These are phyloP conservation scores for Aurelia sp. DNA, from an alignment of 30 jellyfish, hydroid and myxozoan genomes.

Conservation along the genomic window DNA sequence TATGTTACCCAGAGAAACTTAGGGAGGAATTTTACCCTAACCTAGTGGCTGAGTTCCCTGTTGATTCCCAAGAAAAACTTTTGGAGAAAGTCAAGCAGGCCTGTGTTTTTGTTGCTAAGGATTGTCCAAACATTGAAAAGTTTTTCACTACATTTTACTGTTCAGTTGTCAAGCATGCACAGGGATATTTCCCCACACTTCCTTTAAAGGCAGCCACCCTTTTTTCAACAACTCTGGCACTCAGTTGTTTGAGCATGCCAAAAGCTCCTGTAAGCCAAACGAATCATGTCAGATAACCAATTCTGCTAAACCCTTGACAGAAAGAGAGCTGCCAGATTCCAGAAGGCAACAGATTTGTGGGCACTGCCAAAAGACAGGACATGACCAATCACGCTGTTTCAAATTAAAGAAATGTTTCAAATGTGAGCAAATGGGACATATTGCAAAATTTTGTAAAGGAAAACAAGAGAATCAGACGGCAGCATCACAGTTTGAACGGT, in stretches of 20 bases:
- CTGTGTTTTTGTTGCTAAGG: constrained; percentile 25
- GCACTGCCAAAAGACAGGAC: no score
- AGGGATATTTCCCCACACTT: constrained; percentile 1
- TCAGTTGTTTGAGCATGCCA: background rate
- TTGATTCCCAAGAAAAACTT: background rate
- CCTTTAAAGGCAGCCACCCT: constrained; percentile 1
- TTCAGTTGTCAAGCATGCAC: background rate
- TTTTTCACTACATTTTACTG: background rate
- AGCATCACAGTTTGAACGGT: no score
- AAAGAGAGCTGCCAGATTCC: constrained; percentile 28
- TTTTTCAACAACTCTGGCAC: background rate
- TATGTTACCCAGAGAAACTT: constrained; percentile 23
- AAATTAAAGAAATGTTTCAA: no score
- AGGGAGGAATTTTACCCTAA: constrained; percentile 17
- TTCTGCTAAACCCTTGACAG: constrained; percentile 20
- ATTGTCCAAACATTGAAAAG: constrained; percentile 25
- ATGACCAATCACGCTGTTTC: no score
- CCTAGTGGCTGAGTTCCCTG: constrained; percentile 1
- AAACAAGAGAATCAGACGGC: no score
- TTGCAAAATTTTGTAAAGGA: no score
- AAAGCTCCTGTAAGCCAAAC: background rate
- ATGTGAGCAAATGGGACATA: no score
- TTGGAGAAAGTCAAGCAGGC: constrained; percentile 12
- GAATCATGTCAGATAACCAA: background rate
- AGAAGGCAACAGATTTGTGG: background rate